Percentiles rank a stretch among this genome's conserved stretches.
Evolutionary conservation across 2,888 invertebrate species (phyloP).

Genomic region (Laspeyria flexula): DNA sequence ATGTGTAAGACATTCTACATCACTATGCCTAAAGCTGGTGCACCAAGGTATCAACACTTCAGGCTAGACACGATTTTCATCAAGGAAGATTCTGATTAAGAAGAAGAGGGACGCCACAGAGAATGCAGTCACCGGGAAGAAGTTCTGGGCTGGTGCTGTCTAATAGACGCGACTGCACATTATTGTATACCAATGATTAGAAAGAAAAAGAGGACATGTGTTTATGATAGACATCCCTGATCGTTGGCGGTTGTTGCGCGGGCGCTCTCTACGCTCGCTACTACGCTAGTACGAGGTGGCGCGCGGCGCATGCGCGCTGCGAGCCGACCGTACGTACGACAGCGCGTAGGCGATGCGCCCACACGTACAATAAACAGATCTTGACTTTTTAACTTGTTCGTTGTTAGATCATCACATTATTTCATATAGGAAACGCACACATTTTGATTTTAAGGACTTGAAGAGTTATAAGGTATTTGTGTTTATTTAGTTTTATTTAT

Average conservation of each 20-base stretch:
- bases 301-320: background rate
- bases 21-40: too few species aligned
- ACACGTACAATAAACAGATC: conserved; percentile 7
- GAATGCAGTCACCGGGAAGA: too few species aligned
- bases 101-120: too few species aligned
- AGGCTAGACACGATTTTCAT: too few species aligned
- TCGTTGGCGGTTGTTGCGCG: background rate
- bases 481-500: conserved; percentile 5
- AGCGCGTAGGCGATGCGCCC: conserved; percentile 7
- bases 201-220: too few species aligned
- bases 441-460: conserved; percentile 12
- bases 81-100: too few species aligned
- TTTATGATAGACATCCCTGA: conserved; percentile 3
- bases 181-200: too few species aligned
- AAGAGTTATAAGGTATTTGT: background rate
- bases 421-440: conserved; percentile 22
- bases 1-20: too few species aligned
- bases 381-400: conserved; percentile 4
- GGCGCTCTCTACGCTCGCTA: conserved; percentile 9
- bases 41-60: too few species aligned
- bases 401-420: conserved; percentile 20
- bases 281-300: conserved; percentile 8
- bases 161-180: too few species aligned
- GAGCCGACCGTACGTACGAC: conserved; percentile 2
- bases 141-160: too few species aligned